Evolutionary conservation across 2,113 vertebrate genomes (phyloP).

Genomic region (Paradisaea rubra): DNA sequence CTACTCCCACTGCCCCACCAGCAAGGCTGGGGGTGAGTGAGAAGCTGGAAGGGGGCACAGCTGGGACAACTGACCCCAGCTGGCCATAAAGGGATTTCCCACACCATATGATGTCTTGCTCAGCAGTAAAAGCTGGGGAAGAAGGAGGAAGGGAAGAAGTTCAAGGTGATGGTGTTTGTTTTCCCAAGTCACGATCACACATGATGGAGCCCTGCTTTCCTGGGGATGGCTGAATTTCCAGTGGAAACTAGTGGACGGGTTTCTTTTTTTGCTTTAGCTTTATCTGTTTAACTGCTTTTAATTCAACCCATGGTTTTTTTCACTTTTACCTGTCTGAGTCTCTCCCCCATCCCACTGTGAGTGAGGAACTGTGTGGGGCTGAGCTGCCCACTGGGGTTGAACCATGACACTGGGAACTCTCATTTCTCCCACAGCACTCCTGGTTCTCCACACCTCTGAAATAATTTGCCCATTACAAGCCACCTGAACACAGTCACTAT

Average conservation of each 20-base stretch:
- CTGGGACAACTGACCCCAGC: background rate
- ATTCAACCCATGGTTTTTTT: background rate
- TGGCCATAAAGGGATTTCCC: background rate
- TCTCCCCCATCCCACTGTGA: background rate
- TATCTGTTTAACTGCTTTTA: background rate
- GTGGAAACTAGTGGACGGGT: background rate
- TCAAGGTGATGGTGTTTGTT: accelerated
- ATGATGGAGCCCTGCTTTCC: background rate
- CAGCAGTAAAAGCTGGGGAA: background rate
- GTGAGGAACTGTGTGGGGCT: background rate
- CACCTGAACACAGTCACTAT: background rate
- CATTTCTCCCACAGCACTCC: background rate
- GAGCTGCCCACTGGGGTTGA: background rate
- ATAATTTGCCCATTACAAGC: background rate
- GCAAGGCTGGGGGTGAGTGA: accelerated
- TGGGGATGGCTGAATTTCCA: background rate
- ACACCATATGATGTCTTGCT: background rate
- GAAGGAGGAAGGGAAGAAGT: accelerated
- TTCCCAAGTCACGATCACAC: accelerated
- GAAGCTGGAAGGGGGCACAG: background rate
- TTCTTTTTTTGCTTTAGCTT: background rate
- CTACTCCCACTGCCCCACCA: background rate
- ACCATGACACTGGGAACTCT: background rate
- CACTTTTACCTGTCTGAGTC: accelerated
- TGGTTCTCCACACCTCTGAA: background rate